phyloP scores from a whole-genome alignment of 2,113 vertebrate species.

The Ranitomeya imitator region DNA sequence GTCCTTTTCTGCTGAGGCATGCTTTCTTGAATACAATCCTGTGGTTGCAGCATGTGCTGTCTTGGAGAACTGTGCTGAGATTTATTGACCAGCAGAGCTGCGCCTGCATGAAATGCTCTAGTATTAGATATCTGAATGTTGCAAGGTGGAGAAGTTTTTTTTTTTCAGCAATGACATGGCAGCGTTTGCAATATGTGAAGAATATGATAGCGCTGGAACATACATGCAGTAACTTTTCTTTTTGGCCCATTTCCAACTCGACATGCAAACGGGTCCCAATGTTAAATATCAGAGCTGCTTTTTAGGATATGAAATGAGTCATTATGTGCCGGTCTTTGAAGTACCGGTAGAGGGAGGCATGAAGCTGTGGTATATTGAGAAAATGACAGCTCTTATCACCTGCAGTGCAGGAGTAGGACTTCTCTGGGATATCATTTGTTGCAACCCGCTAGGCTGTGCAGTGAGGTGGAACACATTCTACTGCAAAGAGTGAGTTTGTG shows the following conservation, averaged over 20 bases:
- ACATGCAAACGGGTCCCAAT: not conserved
- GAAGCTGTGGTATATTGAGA: conserved; percentile 43
- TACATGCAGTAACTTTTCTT: not conserved
- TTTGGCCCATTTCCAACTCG: not conserved
- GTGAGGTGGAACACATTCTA: conserved; percentile 33
- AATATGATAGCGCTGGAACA: not conserved
- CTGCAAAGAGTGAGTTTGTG: conserved; percentile 27
- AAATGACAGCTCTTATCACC: conserved; percentile 55
- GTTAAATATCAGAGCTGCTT: conserved; percentile 19
- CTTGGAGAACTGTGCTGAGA: conserved; percentile 35
- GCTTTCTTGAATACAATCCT: not conserved
- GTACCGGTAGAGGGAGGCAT: conserved; percentile 52
- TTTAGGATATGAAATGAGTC: conserved; percentile 36
- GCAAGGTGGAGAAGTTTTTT: conserved; percentile 28
- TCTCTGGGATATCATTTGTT: conserved; percentile 51
- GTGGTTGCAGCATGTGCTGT: conserved; percentile 48
- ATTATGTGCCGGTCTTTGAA: conserved; percentile 33
- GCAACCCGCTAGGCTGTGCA: conserved; percentile 52
- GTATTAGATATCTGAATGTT: not conserved
- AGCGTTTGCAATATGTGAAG: not conserved
- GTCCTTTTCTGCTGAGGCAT: conserved; percentile 43
- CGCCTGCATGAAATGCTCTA: not conserved
- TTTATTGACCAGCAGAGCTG: conserved; percentile 30
- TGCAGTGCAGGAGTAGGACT: conserved; percentile 57
- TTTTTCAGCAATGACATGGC: not conserved